Conservation (phyloP, 2,888 invertebrate species). For the Dimorphilus gyrociliatus region DNA sequence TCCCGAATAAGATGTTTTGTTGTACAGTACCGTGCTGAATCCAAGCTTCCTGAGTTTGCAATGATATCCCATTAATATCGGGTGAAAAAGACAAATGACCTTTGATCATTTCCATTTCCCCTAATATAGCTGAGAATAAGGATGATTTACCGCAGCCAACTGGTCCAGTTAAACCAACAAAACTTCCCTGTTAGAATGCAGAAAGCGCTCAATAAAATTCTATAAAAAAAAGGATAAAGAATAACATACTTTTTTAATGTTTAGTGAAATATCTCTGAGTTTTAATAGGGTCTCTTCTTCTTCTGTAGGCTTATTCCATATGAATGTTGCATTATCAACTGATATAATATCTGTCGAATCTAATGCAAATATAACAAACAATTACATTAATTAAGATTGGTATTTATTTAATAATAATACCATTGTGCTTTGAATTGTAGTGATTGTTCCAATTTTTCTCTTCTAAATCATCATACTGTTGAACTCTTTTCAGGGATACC, state of each 20-base stretch:
- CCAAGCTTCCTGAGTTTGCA: slow-evolving; percentile 62
- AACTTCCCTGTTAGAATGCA: slow-evolving; percentile 20
- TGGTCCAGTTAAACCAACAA: slow-evolving; percentile 65
- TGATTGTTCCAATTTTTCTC: slow-evolving; percentile 46
- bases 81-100: slow-evolving; percentile 39
- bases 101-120: slow-evolving; percentile 55
- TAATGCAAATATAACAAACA: no score
- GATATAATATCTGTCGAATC: not conserved
- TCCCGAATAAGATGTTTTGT: slow-evolving; percentile 85
- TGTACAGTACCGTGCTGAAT: slow-evolving; percentile 71
- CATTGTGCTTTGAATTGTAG: no score
- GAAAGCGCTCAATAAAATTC: not conserved
- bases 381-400: no score
- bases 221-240: no score
- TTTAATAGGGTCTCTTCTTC: no score
- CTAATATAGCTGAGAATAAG: slow-evolving; percentile 63
- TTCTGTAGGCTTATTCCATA: not conserved
- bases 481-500: slow-evolving; percentile 76
- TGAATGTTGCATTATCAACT: not conserved
- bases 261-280: no score
- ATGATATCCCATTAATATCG: slow-evolving; percentile 15
- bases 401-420: no score
- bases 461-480: slow-evolving; percentile 44
- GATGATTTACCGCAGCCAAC: slow-evolving; percentile 84
- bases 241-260: no score